phyloP scores from a whole-genome alignment of 2,797 vertebrate genomes.

The Alcedo atthis region DNA sequence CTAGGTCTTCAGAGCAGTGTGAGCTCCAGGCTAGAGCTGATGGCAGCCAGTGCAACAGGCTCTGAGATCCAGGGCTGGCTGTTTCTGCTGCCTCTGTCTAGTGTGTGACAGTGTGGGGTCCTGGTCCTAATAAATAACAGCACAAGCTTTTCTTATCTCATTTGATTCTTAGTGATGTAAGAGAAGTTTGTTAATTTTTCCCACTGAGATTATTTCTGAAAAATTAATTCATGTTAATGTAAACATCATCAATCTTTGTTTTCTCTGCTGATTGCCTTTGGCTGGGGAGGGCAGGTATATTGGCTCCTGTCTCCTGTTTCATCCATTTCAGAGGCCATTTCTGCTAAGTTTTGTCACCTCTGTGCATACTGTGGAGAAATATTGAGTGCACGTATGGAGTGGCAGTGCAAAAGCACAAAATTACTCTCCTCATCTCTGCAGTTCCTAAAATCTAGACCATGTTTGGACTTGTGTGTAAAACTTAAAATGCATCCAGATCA shows the following conservation, averaged over 20 bases:
- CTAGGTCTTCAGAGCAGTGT: not conserved
- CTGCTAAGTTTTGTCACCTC: conserved; percentile 64
- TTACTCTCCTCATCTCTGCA: conserved; percentile 62
- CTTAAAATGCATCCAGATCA: not conserved
- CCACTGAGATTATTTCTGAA: conserved; percentile 19
- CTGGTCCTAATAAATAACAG: not conserved
- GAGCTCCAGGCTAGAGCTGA: not conserved
- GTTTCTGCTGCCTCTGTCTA: not conserved
- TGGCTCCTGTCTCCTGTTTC: conserved; percentile 39
- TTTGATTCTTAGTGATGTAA: not conserved
- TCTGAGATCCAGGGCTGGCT: not conserved
- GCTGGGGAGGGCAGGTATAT: conserved; percentile 68
- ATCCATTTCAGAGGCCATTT: conserved; percentile 64
- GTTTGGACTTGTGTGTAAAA: not conserved
- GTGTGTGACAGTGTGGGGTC: not conserved
- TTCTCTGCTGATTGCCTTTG: conserved; percentile 71
- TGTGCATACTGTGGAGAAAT: conserved; percentile 13
- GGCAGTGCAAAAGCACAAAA: conserved; percentile 51
- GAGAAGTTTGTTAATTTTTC: not conserved
- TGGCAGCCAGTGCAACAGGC: not conserved
- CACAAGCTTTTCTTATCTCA: not conserved
- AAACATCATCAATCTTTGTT: conserved; percentile 63
- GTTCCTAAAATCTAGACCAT: not conserved
- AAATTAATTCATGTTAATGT: conserved; percentile 62
- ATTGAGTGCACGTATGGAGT: conserved; percentile 62